A percentile compares a stretch with the other conserved stretches of the same genome.
These are phyloP conservation scores for Sinocyclocheilus grahami DNA, from an alignment of 2,113 vertebrate species.

Conservation along the genomic window DNA sequence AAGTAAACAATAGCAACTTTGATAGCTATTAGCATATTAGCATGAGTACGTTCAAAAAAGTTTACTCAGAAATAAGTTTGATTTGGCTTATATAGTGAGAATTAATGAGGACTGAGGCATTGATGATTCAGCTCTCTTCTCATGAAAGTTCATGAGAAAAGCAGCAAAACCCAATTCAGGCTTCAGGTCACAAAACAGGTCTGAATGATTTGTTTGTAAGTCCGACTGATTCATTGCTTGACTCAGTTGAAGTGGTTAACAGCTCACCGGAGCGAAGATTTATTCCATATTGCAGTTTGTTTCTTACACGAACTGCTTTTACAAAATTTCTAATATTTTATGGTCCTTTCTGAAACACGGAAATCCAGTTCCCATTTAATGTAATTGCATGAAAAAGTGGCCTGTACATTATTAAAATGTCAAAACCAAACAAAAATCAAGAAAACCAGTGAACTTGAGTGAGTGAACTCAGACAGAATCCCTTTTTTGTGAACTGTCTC, in stretches of 20 bases:
- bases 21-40: too few species aligned
- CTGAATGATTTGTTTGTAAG: neutral
- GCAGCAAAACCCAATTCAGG: too few species aligned
- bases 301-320: neutral
- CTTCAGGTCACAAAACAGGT: neutral
- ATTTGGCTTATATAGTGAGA: neutral
- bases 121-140: neutral
- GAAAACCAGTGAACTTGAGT: neutral
- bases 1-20: too few species aligned
- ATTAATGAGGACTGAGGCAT: neutral
- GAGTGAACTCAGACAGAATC: neutral
- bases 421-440: too few species aligned
- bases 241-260: neutral
- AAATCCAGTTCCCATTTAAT: neutral
- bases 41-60: neutral
- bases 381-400: neutral
- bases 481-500: neutral
- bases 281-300: neutral
- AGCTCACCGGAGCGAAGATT: neutral
- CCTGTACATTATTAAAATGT: neutral
- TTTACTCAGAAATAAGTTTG: neutral
- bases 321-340: neutral
- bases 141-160: neutral
- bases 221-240: neutral
- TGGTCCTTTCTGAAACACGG: too few species aligned